Evolutionary conservation across 1,140 invertebrate genomes (phyloP), one percentile per base, ranked within the genome.

Genomic region (Pachypeltis micranthus): DNA sequence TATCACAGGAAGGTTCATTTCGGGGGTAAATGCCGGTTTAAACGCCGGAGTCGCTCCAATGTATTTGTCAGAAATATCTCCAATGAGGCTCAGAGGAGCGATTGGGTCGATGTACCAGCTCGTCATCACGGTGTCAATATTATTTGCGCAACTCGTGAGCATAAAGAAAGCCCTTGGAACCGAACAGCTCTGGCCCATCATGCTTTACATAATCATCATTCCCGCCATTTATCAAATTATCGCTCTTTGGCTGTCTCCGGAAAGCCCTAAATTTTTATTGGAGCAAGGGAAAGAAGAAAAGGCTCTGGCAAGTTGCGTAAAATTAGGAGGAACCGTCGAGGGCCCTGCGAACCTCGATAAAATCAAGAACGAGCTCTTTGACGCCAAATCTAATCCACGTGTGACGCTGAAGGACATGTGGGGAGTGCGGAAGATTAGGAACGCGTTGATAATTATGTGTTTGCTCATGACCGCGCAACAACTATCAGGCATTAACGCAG

Each of bases 401-500:
- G 84, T 88, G 23, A 88, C 86, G 0, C 64, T 91, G 0, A 78
- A 78, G 1, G 87, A 91, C 69, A 75, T 91, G 62, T 73, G 88
- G 27, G 74, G 78, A 16, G 89, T 88, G 72, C 74, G 80, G 0
- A 75, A 81, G 19, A 77, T 93, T 0, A 78, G 90, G 2, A 85
- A 84, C 67, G 90, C 91, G 0, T 76, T 95, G 0, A 74, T 90
- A 10, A 93, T 95, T 66, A 81, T 89, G 1, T 76, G 90, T 2
- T 82, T 91, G 65, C 79, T 94, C 67, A 93, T 94, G 85, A 73
- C 94, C 0, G 88, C 89, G 0, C 92, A 95, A 72, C 92, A 95
- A 73, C 76, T 94, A 0, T 90, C 87, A 24, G 91, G 92, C 7
- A 95, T 95, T 69, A 92, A 91, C 70, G 90, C 88, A 10, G 89